These are phyloP conservation scores for Cyclina sinensis DNA, from an alignment of 1,140 invertebrate species.

Conservation along the genomic window DNA sequence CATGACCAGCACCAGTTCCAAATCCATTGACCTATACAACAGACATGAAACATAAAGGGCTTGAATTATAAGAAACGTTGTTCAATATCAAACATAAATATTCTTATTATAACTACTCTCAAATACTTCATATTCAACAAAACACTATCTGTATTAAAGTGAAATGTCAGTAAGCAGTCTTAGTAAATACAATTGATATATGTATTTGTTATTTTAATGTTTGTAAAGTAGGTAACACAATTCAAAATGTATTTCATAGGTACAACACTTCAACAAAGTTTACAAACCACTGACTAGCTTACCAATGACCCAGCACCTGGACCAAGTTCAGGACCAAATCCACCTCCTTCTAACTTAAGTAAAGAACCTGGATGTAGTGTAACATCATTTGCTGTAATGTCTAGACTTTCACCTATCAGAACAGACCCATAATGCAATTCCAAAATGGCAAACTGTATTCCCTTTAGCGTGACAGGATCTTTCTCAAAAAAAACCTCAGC, in stretches of 20 bases:
- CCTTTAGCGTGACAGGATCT: constrained; percentile 63
- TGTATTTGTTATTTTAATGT: no score
- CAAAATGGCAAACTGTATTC: constrained; percentile 73
- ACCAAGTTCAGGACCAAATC: constrained; percentile 71
- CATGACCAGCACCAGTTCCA: constrained; percentile 78
- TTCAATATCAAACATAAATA: no score
- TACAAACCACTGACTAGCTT: no score
- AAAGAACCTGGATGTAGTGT: constrained; percentile 76
- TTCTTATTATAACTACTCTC: no score
- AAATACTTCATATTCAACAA: no score
- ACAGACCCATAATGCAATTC: constrained; percentile 77
- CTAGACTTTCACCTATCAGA: constrained; percentile 71
- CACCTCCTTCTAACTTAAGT: constrained; percentile 74
- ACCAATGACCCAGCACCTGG: constrained; percentile 71
- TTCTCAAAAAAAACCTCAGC: constrained; percentile 71
- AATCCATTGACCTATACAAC: constrained; percentile 47
- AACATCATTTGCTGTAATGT: constrained; percentile 76
- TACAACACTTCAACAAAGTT: no score
- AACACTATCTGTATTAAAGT: no score
- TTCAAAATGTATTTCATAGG: no score
- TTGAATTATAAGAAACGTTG: no score
- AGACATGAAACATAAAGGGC: not conserved
- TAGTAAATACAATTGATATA: no score
- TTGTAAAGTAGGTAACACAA: no score
- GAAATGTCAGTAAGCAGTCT: no score